These are phyloP conservation scores for Lysiphlebus fabarum DNA, from an alignment of 1,140 invertebrate genomes.

Conservation along the genomic window DNA sequence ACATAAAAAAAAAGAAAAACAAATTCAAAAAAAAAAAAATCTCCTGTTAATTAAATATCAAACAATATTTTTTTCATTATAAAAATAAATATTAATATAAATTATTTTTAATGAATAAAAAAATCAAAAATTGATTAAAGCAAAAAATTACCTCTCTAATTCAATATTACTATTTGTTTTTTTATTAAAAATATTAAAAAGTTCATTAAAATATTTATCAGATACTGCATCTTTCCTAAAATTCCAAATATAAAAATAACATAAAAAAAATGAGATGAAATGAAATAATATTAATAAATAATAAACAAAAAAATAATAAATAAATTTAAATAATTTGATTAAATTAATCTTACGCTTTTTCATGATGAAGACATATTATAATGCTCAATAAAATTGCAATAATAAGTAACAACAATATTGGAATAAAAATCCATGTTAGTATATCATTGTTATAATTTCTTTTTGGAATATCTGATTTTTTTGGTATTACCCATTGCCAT, in stretches of 20 bases:
- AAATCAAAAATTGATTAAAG: not conserved
- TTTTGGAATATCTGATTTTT: constrained; percentile 61
- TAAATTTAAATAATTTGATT: constrained; percentile 7
- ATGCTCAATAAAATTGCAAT: constrained; percentile 66
- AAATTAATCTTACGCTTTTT: constrained; percentile 67
- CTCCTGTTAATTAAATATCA: no score
- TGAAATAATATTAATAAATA: constrained; percentile 31
- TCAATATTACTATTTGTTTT: constrained; percentile 26
- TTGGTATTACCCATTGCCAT: constrained; percentile 60
- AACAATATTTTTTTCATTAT: not conserved
- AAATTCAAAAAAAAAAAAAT: no score
- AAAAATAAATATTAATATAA: not conserved
- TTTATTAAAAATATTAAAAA: constrained; percentile 46
- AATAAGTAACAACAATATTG: constrained; percentile 65
- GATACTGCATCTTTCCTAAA: constrained; percentile 48
- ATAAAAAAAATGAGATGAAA: not conserved
- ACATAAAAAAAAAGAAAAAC: not conserved
- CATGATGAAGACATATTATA: constrained; percentile 73
- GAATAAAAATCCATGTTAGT: constrained; percentile 67
- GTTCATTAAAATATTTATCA: constrained; percentile 46
- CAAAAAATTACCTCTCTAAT: constrained; percentile 17
- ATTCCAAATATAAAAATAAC: constrained; percentile 11
- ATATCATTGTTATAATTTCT: constrained; percentile 71
- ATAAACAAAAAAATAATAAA: constrained; percentile 21
- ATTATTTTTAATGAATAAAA: no score